phyloP scores from a whole-genome alignment of 2,888 invertebrate species.

The Sceliomorpha sp. region DNA sequence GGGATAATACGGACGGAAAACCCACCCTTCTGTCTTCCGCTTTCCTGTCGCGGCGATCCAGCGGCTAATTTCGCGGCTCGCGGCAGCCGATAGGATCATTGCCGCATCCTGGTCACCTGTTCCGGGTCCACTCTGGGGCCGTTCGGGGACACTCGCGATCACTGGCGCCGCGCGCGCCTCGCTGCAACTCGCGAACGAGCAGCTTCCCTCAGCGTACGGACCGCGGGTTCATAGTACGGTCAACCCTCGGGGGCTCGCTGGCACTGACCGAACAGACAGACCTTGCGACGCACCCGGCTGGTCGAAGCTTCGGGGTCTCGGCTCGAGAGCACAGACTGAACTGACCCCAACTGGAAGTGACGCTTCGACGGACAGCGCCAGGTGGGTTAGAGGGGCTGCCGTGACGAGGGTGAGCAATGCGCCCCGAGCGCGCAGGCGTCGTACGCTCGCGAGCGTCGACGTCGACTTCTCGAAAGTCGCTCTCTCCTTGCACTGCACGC shows the following conservation, averaged over 20 bases:
- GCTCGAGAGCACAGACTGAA: conserved; percentile 73
- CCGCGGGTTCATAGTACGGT: conserved; percentile 3
- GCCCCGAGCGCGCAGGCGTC: conserved; percentile 37
- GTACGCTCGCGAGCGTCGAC: conserved; percentile 13
- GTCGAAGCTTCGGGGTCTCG: conserved; percentile 62
- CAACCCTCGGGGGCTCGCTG: too few species aligned
- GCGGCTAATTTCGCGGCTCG: conserved; percentile 66
- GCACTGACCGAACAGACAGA: conserved; percentile 16
- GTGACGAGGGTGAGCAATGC: conserved; percentile 38
- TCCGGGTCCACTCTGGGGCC: too few species aligned
- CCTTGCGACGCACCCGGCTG: conserved; percentile 28
- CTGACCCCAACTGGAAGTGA: conserved; percentile 65
- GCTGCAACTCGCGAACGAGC: not conserved
- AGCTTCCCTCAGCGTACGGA: not conserved
- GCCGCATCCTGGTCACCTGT: conserved; percentile 56
- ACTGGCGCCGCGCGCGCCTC: conserved; percentile 15
- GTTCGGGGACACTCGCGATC: conserved; percentile 21
- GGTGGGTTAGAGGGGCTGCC: conserved; percentile 39
- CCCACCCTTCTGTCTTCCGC: conserved; percentile 69
- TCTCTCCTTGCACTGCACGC: conserved; percentile 12
- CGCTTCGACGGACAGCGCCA: conserved; percentile 60
- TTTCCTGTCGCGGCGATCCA: conserved; percentile 75
- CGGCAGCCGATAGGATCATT: conserved; percentile 56
- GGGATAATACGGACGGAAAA: conserved; percentile 21
- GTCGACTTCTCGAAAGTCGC: conserved; percentile 33